Evolutionary conservation across 2,888 invertebrate species (phyloP), one percentile per base, ranked within the genome.

Genomic region (Epirrita christyi): DNA sequence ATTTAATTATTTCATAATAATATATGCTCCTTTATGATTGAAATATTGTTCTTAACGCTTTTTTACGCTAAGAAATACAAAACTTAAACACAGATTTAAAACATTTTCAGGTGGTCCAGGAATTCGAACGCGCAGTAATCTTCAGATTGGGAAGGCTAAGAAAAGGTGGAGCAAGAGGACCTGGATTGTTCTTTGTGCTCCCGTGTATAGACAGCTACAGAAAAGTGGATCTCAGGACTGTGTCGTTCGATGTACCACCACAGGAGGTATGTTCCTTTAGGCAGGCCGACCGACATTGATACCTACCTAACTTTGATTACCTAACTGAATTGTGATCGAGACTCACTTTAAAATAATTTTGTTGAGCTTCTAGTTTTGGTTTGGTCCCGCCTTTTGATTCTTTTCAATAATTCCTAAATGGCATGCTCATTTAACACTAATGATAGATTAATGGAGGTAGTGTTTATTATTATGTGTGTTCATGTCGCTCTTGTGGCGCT

Each of bases 161-260:
- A 53, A 93, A 94, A 64, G 96, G 96, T 0, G 96, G 96, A 2
- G 96, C 96, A 1, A 92, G 96, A 66, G 97, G 97, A 0, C 95
- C 97, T n/a, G 98, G 98, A 0, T 95, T 98, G 64, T 98, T 98
- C 86, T 98, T 98, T 85, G 95, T 98, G 7, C 92, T 99, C 61
- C 98, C 98, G 0, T 99, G 98, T 85, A 96, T 98, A 53, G 98
- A 98, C 80, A 96, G 95, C 44, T 98, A 98, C 82, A 95, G 96
- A 56, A 98, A 97, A 85, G 97, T 99, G 40, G 98, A 99, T 85
- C 91, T 98, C 55, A 94, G 98, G 63, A 98, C 98, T 0, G 97
- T 98, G 0, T 97, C 98, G 0, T 99, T 98, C 79, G 98, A 98
- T 88, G 98, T 99, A 0, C 98, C 98, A 42, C 98, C 98, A 0